phyloP scores from a whole-genome alignment of 2,797 vertebrate genomes.

The Ispidina lecontei region DNA sequence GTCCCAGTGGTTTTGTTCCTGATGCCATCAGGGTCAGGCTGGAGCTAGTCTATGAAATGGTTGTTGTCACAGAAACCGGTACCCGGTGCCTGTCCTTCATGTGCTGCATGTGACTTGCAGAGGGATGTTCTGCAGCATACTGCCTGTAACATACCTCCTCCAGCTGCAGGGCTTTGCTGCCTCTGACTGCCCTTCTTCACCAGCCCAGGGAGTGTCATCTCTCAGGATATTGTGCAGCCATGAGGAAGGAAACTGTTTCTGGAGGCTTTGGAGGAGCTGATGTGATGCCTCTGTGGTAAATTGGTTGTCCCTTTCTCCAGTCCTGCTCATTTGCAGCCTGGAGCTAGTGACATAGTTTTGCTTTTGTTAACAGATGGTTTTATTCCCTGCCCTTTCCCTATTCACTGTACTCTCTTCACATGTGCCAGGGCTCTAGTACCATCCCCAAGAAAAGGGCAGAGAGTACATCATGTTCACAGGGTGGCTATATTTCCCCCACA shows the following conservation, averaged over 20 bases:
- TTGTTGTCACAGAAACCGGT: neutral
- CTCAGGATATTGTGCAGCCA: neutral
- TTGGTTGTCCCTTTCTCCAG: neutral
- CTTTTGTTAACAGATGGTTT: neutral
- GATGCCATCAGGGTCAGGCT: neutral
- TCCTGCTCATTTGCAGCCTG: neutral
- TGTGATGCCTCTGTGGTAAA: neutral
- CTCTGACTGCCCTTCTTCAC: neutral
- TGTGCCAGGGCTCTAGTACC: neutral
- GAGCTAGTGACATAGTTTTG: neutral
- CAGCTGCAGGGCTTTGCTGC: neutral
- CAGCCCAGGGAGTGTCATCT: neutral
- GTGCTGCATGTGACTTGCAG: neutral
- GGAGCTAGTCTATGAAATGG: neutral
- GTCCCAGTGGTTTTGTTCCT: neutral
- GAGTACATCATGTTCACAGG: neutral
- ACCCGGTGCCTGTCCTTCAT: accelerated
- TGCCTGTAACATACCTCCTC: neutral
- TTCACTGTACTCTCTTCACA: neutral
- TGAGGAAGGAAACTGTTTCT: neutral
- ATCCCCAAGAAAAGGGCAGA: neutral
- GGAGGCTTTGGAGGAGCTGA: neutral
- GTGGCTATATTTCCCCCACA: neutral
- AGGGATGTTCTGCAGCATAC: neutral
- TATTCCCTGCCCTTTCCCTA: neutral